Percentiles rank a stretch among this genome's conserved stretches.
These are phyloP conservation scores for Thripadectes ignobilis DNA, from an alignment of 2,797 vertebrate species.

Conservation along the genomic window DNA sequence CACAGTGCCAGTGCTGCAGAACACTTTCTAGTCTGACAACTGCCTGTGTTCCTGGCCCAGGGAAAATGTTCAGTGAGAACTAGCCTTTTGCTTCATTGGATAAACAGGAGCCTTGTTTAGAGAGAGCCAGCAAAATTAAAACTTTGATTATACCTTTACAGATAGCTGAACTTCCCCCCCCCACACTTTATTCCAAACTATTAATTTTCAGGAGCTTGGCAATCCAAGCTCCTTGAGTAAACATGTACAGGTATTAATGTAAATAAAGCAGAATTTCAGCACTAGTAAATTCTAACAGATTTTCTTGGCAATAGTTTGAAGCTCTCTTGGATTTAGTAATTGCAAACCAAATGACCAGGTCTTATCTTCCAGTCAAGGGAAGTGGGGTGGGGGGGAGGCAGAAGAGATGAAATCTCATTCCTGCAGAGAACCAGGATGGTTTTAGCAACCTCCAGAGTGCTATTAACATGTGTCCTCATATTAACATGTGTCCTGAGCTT, in stretches of 20 bases:
- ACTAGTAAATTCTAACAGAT: neutral
- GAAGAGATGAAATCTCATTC: conserved; percentile 4
- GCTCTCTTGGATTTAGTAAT: conserved; percentile 18
- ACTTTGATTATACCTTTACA: neutral
- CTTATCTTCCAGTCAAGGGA: conserved; percentile 14
- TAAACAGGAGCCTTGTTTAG: neutral
- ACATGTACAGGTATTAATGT: neutral
- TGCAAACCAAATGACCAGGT: conserved; percentile 36
- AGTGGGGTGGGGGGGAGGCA: neutral
- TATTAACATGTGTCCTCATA: neutral
- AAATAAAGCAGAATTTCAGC: conserved; percentile 27
- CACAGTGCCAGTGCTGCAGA: neutral
- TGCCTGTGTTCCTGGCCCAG: neutral
- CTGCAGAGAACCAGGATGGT: neutral
- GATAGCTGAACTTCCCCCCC: neutral
- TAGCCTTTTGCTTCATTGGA: neutral
- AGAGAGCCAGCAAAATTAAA: neutral
- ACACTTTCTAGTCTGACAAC: neutral
- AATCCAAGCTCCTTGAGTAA: neutral
- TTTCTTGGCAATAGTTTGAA: conserved; percentile 37
- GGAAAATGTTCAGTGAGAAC: neutral
- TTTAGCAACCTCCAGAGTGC: conserved; percentile 15
- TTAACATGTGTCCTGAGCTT: neutral
- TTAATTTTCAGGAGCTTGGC: neutral
- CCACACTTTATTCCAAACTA: neutral